Evolutionary conservation across 2,797 vertebrate genomes (phyloP), one percentile per base, ranked within the genome.

Genomic region (Carapus acus): DNA sequence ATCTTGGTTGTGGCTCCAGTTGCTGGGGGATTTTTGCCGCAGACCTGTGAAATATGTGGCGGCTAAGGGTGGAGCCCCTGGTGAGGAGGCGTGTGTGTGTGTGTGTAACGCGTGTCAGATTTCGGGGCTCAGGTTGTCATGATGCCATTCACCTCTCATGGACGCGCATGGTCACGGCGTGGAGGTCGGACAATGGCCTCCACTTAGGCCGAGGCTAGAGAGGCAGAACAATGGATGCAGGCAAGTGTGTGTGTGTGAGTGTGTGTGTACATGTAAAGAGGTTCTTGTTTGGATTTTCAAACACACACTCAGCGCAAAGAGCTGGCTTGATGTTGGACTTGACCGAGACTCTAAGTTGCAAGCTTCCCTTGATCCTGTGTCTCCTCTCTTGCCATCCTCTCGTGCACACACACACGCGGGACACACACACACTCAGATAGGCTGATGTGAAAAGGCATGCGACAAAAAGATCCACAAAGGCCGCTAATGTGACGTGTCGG

Each of bases 131-230:
- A 9, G 24, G 24, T 27, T 4, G 24, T 5, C 24, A 27, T 4
- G 24, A 27, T 9, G 36, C 39, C 19, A 27, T 27, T 22, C 42
- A 18, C 34, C 18, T 43, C 58, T 43, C 49, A 36, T 15, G 27
- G 49, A 49, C 45, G 2, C 54, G 8, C 43, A 59, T 4, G 45
- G 67, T 72, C 71, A 74, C 58, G 48, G 55, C 56, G 54, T 7
- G 69, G 56, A 62, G 69, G n/a, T 58, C 39, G 58, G 65, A 82
- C 78, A 71, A 74, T 69, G 60, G 56, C 24, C 58, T 65, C 34
- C 50, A 65, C 56, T 70, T 53, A 58, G 58, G 37, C 49, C 42
- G 64, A 51, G 58, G 40, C 58, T 40, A 18, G 17, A 40, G 43
- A 46, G n/a, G 47, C 7, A 8, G 46, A 48, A 81, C 78, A 82